Percentiles rank a stretch among this genome's conserved stretches.
phyloP scores from a whole-genome alignment of 1,140 invertebrate species.

The Acyrthosiphon pisum region DNA sequence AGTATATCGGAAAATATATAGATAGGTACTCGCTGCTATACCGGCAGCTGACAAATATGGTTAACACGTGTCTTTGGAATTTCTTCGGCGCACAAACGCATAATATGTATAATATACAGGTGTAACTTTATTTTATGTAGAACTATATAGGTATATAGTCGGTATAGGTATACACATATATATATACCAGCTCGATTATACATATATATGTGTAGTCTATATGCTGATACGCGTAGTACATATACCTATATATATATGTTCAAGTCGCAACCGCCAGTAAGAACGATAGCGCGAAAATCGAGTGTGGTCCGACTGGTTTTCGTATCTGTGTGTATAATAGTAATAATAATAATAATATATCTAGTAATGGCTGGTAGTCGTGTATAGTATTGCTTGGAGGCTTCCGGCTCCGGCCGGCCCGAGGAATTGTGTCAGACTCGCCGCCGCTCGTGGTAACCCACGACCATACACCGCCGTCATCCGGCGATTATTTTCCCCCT shows the following conservation, averaged over 20 bases:
- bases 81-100: background rate
- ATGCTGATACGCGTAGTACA: background rate
- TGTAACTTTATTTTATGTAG: background rate
- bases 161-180: background rate
- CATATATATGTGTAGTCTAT: too few relatives aligned
- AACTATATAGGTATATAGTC: background rate
- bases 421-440: slow-evolving; percentile 53
- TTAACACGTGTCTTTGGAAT: background rate
- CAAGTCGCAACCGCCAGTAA: background rate
- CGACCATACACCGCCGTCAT: slow-evolving; percentile 39
- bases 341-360: slow-evolving; percentile 8
- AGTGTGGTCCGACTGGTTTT: slow-evolving; percentile 47
- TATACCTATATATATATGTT: background rate
- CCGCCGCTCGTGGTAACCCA: slow-evolving; percentile 47
- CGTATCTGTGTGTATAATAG: background rate
- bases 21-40: background rate
- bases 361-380: background rate
- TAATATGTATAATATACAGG: background rate
- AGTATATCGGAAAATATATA: too few relatives aligned
- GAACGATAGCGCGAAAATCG: slow-evolving; percentile 30
- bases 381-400: slow-evolving; percentile 41
- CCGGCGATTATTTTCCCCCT: slow-evolving; percentile 37
- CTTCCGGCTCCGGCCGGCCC: slow-evolving; percentile 50
- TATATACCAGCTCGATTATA: background rate
- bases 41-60: background rate